Percentiles rank a stretch among this genome's conserved stretches.
phyloP scores from a whole-genome alignment of 2,888 invertebrate species.

The Meiosimyza decipiens region DNA sequence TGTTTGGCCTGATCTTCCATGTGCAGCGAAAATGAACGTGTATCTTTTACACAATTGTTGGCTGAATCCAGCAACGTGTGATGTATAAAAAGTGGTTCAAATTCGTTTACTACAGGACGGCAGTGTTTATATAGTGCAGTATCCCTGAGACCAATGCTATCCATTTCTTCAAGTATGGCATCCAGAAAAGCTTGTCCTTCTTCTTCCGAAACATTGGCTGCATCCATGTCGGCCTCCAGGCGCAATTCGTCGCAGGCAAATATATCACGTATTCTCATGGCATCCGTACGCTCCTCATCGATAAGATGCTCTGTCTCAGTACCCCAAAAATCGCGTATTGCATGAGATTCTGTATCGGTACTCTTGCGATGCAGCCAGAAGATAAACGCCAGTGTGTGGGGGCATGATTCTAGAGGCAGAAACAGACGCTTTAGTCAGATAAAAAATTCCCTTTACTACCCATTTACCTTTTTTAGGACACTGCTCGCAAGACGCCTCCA shows the following conservation, averaged over 20 bases:
- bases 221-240: slow-evolving; percentile 54
- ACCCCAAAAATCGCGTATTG: slow-evolving; percentile 60
- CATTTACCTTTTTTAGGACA: slow-evolving; percentile 51
- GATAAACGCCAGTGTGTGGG: slow-evolving; percentile 59
- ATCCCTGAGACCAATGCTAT: slow-evolving; percentile 57
- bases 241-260: slow-evolving; percentile 55
- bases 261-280: slow-evolving; percentile 59
- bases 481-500: slow-evolving; percentile 54
- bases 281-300: slow-evolving; percentile 50
- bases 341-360: slow-evolving; percentile 48
- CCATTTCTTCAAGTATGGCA: slow-evolving; percentile 60
- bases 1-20: slow-evolving; percentile 61
- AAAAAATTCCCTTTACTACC: background rate
- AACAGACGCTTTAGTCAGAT: background rate
- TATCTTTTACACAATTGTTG: slow-evolving; percentile 60
- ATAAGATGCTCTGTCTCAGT: slow-evolving; percentile 55
- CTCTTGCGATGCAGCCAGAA: slow-evolving; percentile 62
- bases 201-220: slow-evolving; percentile 47
- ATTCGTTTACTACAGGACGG: slow-evolving; percentile 60
- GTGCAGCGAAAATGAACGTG: slow-evolving; percentile 56
- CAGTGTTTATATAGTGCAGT: slow-evolving; percentile 61
- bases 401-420: slow-evolving; percentile 53
- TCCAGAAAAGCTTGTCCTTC: slow-evolving; percentile 58
- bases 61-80: slow-evolving; percentile 59
- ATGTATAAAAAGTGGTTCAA: slow-evolving; percentile 62